Base-by-base conservation (phyloP, 2,797 vertebrate species). In the Dermochelys coriacea region DNA sequence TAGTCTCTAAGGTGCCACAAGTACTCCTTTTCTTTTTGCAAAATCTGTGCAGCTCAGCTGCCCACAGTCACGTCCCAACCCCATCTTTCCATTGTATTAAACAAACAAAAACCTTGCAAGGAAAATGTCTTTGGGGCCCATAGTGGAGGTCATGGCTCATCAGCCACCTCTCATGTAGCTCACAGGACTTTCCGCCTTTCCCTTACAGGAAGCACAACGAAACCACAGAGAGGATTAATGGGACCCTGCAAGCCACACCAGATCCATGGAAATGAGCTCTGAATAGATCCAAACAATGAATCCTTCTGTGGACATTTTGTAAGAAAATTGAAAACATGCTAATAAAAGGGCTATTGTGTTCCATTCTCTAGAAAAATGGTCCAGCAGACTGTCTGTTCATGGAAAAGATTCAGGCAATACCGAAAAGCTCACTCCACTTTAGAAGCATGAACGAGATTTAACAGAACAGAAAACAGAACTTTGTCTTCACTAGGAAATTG, bases 211-310 rank as follows among this genome's bases (percentile, higher is more conserved):
- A 95, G 88, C 89, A 93, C 93, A 96, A 92, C 92, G 88, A 75
- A 95, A 50, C 88, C 95, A 71, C 95, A 81, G 91, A 91, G 68
- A 2, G 54, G 82, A 31, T 47, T 8, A 64, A 54, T 49, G 90
- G 90, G 89, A 88, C 1, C 71, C 87, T 78, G 87, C 92, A 95
- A 94, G 91, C 64, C 90, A 68, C 87, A 84, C 95, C 94, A 96
- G 93, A 93, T 92, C 86, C 91, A 55, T 87, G 92, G 82, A 74
- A 96, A 94, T 25, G 87, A 96, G 95, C 82, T 59, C 89, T 49
- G 64, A 57, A 18, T 50, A 88, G 92, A 80, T 31, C 82, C 86
- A 90, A 87, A 89, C 84, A 74, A 82, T 4, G 82, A 93, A 92
- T 80, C 94, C 93, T 41, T 74, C 82, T 34, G 71, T 81, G 52